Conservation (phyloP, 2,113 vertebrate genomes). For the Empidonax traillii region DNA sequence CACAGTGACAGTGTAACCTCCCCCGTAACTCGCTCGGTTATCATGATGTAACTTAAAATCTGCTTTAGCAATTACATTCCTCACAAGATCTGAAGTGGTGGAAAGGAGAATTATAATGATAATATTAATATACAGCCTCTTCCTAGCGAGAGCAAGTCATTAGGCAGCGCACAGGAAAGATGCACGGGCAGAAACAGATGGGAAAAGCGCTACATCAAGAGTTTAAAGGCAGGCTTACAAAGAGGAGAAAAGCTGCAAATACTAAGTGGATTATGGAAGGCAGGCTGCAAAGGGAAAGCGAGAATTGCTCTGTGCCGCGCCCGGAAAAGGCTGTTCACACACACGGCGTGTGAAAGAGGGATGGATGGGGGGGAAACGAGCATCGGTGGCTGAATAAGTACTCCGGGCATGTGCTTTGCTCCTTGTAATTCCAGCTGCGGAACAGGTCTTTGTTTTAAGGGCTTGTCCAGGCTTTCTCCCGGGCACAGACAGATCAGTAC, state of each 20-base stretch:
- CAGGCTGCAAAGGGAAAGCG: conserved; percentile 15
- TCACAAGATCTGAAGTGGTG: conserved; percentile 53
- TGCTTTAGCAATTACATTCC: conserved; percentile 60
- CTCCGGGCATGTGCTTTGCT: background rate
- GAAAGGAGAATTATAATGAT: conserved; percentile 48
- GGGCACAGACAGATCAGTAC: background rate
- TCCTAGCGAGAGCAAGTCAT: conserved; percentile 53
- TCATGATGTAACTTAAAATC: conserved; percentile 44
- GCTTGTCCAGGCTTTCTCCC: background rate
- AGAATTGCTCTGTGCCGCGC: background rate
- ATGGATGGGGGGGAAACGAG: background rate
- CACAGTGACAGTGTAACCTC: conserved; percentile 19
- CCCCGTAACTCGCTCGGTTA: conserved; percentile 29
- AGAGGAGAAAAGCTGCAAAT: background rate
- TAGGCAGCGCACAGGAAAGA: conserved; percentile 37
- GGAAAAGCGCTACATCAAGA: conserved; percentile 47
- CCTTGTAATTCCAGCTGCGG: background rate
- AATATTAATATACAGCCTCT: conserved; percentile 52
- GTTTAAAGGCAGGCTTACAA: conserved; percentile 46
- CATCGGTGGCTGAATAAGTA: background rate
- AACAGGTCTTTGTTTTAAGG: background rate
- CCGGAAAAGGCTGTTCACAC: background rate
- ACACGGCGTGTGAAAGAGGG: background rate
- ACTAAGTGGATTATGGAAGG: conserved; percentile 48
- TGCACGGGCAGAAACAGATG: conserved; percentile 54